phyloP scores from a whole-genome alignment of 2,888 invertebrate species.

The Beris morrisii region DNA sequence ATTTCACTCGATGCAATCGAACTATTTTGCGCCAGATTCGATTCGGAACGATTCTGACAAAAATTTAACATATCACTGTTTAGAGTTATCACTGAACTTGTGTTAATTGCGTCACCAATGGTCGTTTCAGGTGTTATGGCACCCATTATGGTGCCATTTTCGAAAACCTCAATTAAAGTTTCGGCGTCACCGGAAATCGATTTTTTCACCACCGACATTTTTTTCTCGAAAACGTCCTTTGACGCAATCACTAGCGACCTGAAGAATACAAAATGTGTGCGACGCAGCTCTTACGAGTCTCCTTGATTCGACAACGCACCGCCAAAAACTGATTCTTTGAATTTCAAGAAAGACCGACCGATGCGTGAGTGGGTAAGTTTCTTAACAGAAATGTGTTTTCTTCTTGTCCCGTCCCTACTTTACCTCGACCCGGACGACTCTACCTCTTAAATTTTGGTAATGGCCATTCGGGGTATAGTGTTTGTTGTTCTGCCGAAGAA shows the following conservation, averaged over 20 bases:
- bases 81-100: constrained; percentile 27
- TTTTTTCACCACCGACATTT: background rate
- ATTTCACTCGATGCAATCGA: constrained; percentile 12
- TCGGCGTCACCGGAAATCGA: background rate
- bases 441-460: no score
- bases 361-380: no score
- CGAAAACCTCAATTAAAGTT: constrained; percentile 44
- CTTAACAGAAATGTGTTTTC: no score
- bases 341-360: no score
- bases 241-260: background rate
- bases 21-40: constrained; percentile 10
- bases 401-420: no score
- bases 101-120: constrained; percentile 8
- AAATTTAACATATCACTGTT: constrained; percentile 28
- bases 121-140: constrained; percentile 41
- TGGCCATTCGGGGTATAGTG: no score
- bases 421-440: no score
- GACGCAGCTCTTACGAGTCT: background rate
- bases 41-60: background rate
- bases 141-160: constrained; percentile 54
- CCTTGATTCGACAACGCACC: constrained; percentile 32
- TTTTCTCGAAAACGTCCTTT: constrained; percentile 4
- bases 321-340: constrained; percentile 28
- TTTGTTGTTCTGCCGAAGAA: no score
- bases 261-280: background rate